Base-by-base conservation (phyloP, 2,113 vertebrate species). In the Mus spicilegus region DNA sequence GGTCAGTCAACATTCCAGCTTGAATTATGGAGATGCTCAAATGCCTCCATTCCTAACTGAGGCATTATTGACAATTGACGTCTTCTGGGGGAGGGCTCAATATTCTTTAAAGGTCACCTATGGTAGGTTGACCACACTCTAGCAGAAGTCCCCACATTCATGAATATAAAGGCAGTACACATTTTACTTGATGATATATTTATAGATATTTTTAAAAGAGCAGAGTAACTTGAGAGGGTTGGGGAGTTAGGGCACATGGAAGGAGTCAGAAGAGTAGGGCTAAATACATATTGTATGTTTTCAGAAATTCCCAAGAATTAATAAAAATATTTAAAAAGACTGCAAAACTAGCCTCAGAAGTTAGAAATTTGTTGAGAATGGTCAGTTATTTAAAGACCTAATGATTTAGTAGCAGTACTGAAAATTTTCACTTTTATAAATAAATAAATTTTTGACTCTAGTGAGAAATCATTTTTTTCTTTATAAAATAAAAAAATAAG, bases 401-500 rank as follows among this genome's bases (percentile, higher is more conserved):
- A 69, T 94, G 49, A 96, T 78, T 92, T 95, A 77, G 49, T 11
- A 87, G 81, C 7, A 76, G 6, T 80, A 49, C 65, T 7, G 8
- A 77, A 54, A 54, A 87, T 58, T 26, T 56, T 94, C 49, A 39
- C 36, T 93, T 93, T 89, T 20, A 73, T n/a, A 88, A 96, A 56
- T 28, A 36, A 77, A 85, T 1, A 24, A 26, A 5, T 3, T 93
- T 78, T 91, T 63, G 63, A 13, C 94, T 73, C 78, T 86, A 67
- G 19, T 58, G 51, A 51, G 10, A 92, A 95, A 92, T 80, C 10
- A 39, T 58, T 72, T 1, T n/a, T 58, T 92, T 73, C 49, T 46
- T 58, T 89, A 73, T 51, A 61, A 91, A 96, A 93, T 56, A 88
- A 7, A 91, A 89, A 87, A 28, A 4, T 67, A 89, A 89, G 42